Base-by-base conservation (phyloP, 2,113 vertebrate genomes). In the Silurus asotus region DNA sequence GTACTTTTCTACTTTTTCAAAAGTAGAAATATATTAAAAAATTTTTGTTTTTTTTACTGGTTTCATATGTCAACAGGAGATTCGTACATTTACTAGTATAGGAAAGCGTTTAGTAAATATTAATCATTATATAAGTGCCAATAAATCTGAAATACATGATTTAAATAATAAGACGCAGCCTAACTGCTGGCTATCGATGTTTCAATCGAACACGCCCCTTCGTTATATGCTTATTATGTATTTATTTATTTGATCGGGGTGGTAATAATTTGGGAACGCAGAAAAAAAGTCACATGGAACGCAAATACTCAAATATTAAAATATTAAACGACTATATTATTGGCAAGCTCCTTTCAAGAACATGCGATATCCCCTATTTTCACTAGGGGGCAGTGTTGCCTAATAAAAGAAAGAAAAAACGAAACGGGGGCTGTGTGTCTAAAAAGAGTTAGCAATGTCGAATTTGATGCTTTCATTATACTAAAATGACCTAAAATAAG, bases 301-400 rank as follows among this genome's bases (percentile, higher is more conserved):
- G 3, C 72, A 14, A 25, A 77, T 14, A 53, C 3, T n/a, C 0
- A 2, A 55, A 53, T 37, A 37, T 70, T 14, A 45, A 49, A 49
- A 76, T 75, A n/a, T n/a, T 51, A 76, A 77, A 56, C 74, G 15
- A 78, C 19, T 37, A 1, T 5, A 37, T 19, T 25, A 9, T 4
- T 37, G 77, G 25, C 25, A 19, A 37, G 7, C 56, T 17, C 6
- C 80, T 48, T 62, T 23, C 9, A 59, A 80, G 9, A 1, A 17
- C 80, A 65, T 75, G 78, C 53, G 82, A n/a, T 82, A 58, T 45
- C 13, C 8, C 4, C 5, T 3, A 13, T 45, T 1, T 55, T 9
- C 89, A 89, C 69, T 25, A 90, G 89, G 82, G 83, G 86, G 72
- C 78, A 88, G 76, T 88, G 88, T 82, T 58, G 61, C 2, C 85